A percentile compares a stretch with the other conserved stretches of the same genome.
These are phyloP conservation scores for Choreutis nemorana DNA, from an alignment of 2,888 invertebrate species.

Conservation along the genomic window DNA sequence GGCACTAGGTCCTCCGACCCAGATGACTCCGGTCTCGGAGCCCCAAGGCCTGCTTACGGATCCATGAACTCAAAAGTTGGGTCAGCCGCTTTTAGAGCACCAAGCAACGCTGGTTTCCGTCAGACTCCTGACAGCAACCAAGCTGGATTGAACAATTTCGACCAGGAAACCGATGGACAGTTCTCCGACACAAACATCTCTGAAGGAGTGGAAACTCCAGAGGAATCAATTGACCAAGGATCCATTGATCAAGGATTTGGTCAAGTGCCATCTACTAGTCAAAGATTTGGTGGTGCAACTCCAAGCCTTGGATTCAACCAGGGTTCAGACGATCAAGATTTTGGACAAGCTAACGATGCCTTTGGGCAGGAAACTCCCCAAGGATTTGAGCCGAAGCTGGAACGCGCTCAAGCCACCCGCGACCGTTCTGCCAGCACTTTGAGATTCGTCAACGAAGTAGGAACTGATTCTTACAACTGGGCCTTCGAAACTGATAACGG, in stretches of 20 bases:
- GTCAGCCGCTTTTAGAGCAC: slow-evolving; percentile 38
- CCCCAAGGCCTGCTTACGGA: slow-evolving; percentile 38
- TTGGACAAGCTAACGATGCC: neutral
- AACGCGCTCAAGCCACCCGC: slow-evolving; percentile 26
- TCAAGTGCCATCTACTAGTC: neutral
- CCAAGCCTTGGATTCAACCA: too few species aligned
- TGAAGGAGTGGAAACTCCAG: neutral
- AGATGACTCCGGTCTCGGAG: slow-evolving; percentile 37
- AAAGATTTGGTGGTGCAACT: too few species aligned
- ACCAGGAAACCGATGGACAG: neutral
- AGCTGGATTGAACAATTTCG: neutral
- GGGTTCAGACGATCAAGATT: slow-evolving; percentile 1
- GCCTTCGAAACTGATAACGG: slow-evolving; percentile 49
- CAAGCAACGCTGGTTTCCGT: slow-evolving; percentile 17
- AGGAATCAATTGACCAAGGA: too few species aligned
- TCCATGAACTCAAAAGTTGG: slow-evolving; percentile 51
- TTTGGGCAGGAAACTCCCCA: neutral
- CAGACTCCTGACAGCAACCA: slow-evolving; percentile 6
- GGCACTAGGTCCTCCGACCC: slow-evolving; percentile 35
- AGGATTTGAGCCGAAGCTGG: slow-evolving; percentile 13
- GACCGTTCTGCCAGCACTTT: slow-evolving; percentile 31
- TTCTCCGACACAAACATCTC: neutral
- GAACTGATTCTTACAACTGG: slow-evolving; percentile 32
- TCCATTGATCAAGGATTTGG: slow-evolving; percentile 9
- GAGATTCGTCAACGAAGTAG: slow-evolving; percentile 33